Base-by-base conservation (phyloP, 2,888 invertebrate genomes). In the Hydroisotoma schaefferi region DNA sequence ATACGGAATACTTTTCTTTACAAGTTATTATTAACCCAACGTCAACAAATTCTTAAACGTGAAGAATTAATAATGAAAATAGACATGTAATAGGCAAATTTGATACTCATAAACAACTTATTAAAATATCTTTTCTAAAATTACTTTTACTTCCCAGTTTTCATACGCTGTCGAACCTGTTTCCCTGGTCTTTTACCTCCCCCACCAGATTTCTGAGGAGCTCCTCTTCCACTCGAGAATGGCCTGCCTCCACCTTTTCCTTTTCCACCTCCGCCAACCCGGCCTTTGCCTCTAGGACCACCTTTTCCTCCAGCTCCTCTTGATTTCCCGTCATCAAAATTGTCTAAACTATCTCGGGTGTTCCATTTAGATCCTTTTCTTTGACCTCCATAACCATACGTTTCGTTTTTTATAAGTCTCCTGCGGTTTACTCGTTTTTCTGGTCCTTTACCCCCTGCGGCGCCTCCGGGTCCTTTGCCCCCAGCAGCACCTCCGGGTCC, bases 341-440 rank as follows among this genome's bases (percentile, higher is more conserved):
- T 54, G 48, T 71, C 71, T 20, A 68, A 57, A 57, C 71, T 71
- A 10, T 71, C 71, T 29, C 64, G 57, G 1, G 69, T 70, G 43
- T 71, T 71, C 57, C 66, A 58, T 33, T 71, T 71, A 2, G 40
- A 27, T 2, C 69, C 69, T 43, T 64, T 63, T 47, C 68, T 70
- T 54, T 63, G 57, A 5, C 69, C 71, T 1, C 68, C 71, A 37
- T 63, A 59, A 20, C 71, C 71, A 57, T 70, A 71, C 38, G 56
- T 65, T n/a, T 71, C 69, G 55, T 69, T 55, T 52, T 71, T 71
- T n/a, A 44, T 40, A 27, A 58, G 57, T 40, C 69, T 44, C 37
- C 59, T 67, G 18, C 55, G n/a, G 48, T 68, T 69, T 2, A 58
- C 47, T 26, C 43, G 25, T 2, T 60, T 57, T 25, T 59, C 59